A percentile compares a stretch with the other conserved stretches of the same genome.
Conservation (phyloP, 2,888 invertebrate genomes). For the Hemithea aestivaria region DNA sequence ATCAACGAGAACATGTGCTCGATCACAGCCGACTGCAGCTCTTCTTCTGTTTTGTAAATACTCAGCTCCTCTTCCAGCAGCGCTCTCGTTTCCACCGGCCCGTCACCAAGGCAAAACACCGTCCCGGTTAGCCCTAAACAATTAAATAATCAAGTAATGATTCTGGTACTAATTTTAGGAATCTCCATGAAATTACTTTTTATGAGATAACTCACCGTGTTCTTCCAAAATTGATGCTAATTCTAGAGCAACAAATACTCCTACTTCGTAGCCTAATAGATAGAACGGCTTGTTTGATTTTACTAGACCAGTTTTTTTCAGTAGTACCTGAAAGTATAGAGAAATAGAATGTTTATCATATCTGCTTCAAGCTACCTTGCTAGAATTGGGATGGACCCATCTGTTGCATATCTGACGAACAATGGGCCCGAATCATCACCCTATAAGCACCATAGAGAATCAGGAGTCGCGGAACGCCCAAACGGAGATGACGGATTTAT, state of each 20-base stretch:
- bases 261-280: conserved; percentile 49
- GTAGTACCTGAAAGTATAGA: conserved; percentile 32
- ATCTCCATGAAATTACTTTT: too few species aligned
- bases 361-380: too few species aligned
- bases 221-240: conserved; percentile 48
- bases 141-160: background rate
- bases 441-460: too few species aligned
- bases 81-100: conserved; percentile 39
- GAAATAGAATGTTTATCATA: background rate
- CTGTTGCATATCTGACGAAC: too few species aligned
- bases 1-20: conserved; percentile 48
- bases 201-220: conserved; percentile 42
- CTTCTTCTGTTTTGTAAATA: conserved; percentile 31
- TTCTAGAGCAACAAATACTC: conserved; percentile 45
- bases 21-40: conserved; percentile 42
- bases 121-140: conserved; percentile 44
- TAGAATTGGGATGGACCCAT: too few species aligned
- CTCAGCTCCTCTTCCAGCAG: conserved; percentile 36
- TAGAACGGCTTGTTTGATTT: conserved; percentile 33
- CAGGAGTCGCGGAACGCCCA: too few species aligned
- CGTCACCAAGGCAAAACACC: conserved; percentile 48
- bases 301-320: conserved; percentile 29
- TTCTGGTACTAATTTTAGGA: too few species aligned
- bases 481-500: too few species aligned
- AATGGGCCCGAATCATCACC: too few species aligned